These are phyloP conservation scores for Protodeltote pygarga DNA, from an alignment of 2,888 invertebrate genomes.

Conservation along the genomic window DNA sequence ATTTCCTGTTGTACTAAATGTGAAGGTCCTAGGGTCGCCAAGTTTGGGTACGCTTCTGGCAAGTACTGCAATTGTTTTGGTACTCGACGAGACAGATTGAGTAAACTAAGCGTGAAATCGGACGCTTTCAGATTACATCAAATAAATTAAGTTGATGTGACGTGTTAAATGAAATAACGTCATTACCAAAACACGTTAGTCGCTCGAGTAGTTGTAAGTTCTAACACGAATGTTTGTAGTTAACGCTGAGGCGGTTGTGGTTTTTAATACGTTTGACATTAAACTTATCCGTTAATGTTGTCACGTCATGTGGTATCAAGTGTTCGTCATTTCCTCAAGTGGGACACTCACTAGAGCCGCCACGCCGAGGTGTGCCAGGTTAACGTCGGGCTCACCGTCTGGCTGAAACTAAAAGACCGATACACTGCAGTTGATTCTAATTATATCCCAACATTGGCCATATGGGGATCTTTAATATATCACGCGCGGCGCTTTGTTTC, in stretches of 20 bases:
- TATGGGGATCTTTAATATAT: constrained; percentile 48
- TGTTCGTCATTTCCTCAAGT: constrained; percentile 30
- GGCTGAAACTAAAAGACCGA: constrained; percentile 58
- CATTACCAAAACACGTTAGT: constrained; percentile 35
- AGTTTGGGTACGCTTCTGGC: too few relatives aligned
- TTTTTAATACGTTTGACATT: constrained; percentile 39
- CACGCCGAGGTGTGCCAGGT: constrained; percentile 36
- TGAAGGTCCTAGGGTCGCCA: too few relatives aligned
- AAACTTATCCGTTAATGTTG: constrained; percentile 27
- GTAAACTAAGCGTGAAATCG: constrained; percentile 19
- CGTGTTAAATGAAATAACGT: constrained; percentile 20
- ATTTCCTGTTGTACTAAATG: too few relatives aligned
- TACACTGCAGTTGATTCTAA: constrained; percentile 64
- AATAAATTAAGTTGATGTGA: constrained; percentile 24
- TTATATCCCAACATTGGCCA: constrained; percentile 64
- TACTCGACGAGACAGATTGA: constrained; percentile 10
- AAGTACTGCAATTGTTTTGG: background rate
- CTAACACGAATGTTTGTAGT: constrained; percentile 26
- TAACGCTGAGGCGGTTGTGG: constrained; percentile 33
- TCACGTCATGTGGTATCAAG: constrained; percentile 31
- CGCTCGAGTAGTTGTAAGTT: constrained; percentile 23
- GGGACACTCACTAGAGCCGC: constrained; percentile 29
- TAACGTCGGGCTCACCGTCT: constrained; percentile 56
- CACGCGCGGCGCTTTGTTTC: constrained; percentile 38
- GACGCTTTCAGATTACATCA: constrained; percentile 20